Percentiles rank a stretch among this genome's conserved stretches.
Evolutionary conservation across 2,888 invertebrate species (phyloP).

Genomic region (Yponomeuta evonymella): DNA sequence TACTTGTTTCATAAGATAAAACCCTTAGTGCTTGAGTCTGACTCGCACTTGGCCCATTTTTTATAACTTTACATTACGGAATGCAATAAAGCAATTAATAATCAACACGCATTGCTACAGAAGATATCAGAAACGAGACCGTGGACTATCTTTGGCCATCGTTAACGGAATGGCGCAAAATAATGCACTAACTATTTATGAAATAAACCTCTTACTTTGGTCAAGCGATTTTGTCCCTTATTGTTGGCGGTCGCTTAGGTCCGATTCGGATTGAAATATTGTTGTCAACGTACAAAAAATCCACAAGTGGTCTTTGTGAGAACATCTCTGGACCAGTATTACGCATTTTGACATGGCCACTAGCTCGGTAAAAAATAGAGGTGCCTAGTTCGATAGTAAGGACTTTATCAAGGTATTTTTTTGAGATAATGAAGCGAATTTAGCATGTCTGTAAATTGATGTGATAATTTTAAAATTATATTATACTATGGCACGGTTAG

Average conservation of each 20-base stretch:
- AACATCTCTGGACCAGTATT: not conserved
- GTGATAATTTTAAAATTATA: too few species aligned
- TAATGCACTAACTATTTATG: conserved; percentile 3
- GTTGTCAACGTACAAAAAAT: not conserved
- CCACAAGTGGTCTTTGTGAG: not conserved
- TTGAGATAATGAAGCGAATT: not conserved
- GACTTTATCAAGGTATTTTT: not conserved
- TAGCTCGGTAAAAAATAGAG: not conserved
- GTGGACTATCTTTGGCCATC: not conserved
- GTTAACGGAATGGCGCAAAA: conserved; percentile 4
- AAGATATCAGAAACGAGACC: conserved; percentile 2
- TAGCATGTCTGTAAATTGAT: too few species aligned
- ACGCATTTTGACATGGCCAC: not conserved
- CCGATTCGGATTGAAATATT: not conserved
- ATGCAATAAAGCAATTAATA: conserved; percentile 7
- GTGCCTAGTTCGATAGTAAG: not conserved
- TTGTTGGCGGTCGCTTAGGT: not conserved
- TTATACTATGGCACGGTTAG: too few species aligned
- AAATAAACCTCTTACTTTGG: not conserved
- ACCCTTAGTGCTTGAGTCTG: too few species aligned
- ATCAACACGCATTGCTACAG: not conserved
- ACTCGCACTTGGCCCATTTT: too few species aligned
- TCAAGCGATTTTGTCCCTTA: not conserved
- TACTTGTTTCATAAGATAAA: too few species aligned
- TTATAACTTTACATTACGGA: not conserved